Evolutionary conservation across 2,888 invertebrate species (phyloP).

Genomic region (Onchidella celtica): DNA sequence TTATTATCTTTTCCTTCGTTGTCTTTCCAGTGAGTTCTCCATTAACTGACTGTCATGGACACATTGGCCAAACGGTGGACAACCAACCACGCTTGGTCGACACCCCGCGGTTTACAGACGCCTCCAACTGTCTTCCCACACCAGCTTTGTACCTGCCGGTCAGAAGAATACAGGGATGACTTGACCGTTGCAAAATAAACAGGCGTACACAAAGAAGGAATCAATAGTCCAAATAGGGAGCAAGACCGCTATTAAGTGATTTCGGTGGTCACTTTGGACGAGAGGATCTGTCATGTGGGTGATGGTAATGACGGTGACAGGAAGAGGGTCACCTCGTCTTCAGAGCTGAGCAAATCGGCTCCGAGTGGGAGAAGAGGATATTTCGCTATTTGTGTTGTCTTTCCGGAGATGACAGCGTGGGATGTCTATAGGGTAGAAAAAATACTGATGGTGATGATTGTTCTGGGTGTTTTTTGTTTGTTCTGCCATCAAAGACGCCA

Average conservation of each 20-base stretch:
- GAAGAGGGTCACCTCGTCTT: background rate
- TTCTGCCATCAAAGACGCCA: too few relatives aligned
- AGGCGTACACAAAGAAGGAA: background rate
- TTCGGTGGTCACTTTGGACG: background rate
- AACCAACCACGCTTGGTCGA: background rate
- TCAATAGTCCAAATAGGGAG: background rate
- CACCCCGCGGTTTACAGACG: background rate
- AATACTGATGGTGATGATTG: too few relatives aligned
- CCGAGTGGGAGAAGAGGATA: background rate
- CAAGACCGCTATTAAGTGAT: background rate
- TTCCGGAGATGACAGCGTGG: too few relatives aligned
- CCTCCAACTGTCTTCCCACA: background rate
- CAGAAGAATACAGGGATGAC: background rate
- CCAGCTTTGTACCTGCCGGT: background rate
- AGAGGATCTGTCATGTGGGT: background rate
- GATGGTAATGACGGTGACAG: background rate
- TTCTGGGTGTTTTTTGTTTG: too few relatives aligned
- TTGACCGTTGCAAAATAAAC: background rate
- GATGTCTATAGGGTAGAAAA: too few relatives aligned
- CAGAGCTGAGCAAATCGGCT: background rate
- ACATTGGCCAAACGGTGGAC: background rate
- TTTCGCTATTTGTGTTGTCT: background rate
- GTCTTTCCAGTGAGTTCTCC: too few relatives aligned
- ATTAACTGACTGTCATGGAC: background rate
- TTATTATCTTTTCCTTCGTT: too few relatives aligned